These are phyloP conservation scores for Drosophila asahinai DNA, from an alignment of 1,140 invertebrate species.

Conservation along the genomic window DNA sequence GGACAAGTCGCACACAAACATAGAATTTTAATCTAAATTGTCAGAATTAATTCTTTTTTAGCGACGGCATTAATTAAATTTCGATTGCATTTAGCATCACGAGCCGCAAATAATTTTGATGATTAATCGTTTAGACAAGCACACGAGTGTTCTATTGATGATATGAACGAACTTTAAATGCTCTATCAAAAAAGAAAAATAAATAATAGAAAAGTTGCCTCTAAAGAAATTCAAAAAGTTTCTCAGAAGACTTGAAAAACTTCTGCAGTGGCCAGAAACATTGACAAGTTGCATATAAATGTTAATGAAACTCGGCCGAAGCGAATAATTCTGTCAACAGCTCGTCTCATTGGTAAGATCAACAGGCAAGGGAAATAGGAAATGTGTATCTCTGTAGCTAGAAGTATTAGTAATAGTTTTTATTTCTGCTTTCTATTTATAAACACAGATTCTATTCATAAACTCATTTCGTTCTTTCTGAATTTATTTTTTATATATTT, in stretches of 20 bases:
- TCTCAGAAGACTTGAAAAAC: neutral
- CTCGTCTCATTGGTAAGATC: constrained; percentile 33
- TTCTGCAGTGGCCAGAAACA: neutral
- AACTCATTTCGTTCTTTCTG: constrained; percentile 9
- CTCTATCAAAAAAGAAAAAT: neutral
- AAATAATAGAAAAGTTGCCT: neutral
- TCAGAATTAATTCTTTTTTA: constrained; percentile 41
- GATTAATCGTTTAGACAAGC: constrained; percentile 62
- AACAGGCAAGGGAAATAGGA: constrained; percentile 29
- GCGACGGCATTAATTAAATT: constrained; percentile 66
- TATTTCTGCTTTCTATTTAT: constrained; percentile 37
- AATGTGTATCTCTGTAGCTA: constrained; percentile 22
- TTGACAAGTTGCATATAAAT: constrained; percentile 2
- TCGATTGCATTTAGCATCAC: constrained; percentile 63
- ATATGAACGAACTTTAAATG: constrained; percentile 12
- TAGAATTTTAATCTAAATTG: constrained; percentile 49
- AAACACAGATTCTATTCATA: constrained; percentile 15
- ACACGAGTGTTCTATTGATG: too few species aligned
- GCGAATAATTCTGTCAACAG: constrained; percentile 41
- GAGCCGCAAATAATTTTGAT: constrained; percentile 65
- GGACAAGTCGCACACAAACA: constrained; percentile 12
- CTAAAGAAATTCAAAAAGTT: fast-evolving
- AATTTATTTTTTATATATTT: neutral
- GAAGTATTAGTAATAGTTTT: constrained; percentile 22
- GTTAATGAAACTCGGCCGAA: constrained; percentile 8